Percentiles rank a stretch among this genome's conserved stretches.
phyloP scores from a whole-genome alignment of 2,888 invertebrate species.

The Amblyjoppa proteus region DNA sequence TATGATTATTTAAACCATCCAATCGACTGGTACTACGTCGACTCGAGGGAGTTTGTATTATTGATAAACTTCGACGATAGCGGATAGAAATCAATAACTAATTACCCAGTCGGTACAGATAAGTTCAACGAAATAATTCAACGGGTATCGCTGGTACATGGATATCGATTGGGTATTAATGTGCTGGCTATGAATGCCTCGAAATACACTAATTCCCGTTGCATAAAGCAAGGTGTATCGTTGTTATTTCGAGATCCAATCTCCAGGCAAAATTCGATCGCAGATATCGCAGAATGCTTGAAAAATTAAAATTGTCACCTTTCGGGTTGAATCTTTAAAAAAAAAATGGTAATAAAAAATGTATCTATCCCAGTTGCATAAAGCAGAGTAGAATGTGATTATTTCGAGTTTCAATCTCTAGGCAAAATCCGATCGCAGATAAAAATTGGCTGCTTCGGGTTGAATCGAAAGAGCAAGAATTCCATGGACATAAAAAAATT shows the following conservation, averaged over 20 bases:
- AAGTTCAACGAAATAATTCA: not conserved
- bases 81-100: not conserved
- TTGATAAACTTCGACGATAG: not conserved
- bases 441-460: not conserved
- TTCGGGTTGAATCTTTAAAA: not conserved
- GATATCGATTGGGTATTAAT: not conserved
- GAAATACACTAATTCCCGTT: not conserved
- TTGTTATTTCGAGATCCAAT: too few species aligned
- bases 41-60: not conserved
- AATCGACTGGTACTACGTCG: not conserved
- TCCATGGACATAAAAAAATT: not conserved
- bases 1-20: not conserved
- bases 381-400: not conserved
- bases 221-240: not conserved
- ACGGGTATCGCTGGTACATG: not conserved
- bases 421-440: not conserved
- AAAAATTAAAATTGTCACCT: not conserved
- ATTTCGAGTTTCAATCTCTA: too few species aligned
- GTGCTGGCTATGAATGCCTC: not conserved
- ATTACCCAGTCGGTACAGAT: not conserved
- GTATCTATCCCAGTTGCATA: not conserved
- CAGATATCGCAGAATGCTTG: not conserved
- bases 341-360: not conserved
- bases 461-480: not conserved
- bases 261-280: not conserved